Evolutionary conservation across 2,797 vertebrate genomes (phyloP), one percentile per base, ranked within the genome.

Genomic region (Hippoglossus hippoglossus): DNA sequence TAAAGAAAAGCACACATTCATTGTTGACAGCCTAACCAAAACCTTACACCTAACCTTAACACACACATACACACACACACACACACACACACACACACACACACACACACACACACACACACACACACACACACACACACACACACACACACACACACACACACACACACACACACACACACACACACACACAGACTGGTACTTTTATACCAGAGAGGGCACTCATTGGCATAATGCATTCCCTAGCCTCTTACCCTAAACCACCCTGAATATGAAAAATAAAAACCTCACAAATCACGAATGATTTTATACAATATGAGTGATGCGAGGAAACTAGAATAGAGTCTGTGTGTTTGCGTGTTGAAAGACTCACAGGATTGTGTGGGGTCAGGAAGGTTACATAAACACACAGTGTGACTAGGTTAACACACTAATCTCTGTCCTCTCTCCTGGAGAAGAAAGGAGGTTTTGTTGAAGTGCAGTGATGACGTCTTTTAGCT

Each of bases 361-460:
- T 25, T 69, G 66, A 80, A 81, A 69, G 60, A 77, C 53, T 78
- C 57, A 39, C 66, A 80, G n/a, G 36, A 81, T 84, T 79, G 62
- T 53, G 63, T 22, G 82, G 82, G 82, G 81, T 89, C 80, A 79
- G 13, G 86, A 83, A 79, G 84, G 89, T 90, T 90, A 89, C 31
- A 73, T 54, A 87, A 90, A 91, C 87, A 86, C 59, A 67, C 67
- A 19, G 62, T 75, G 73, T 31, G 68, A 82, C 70, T 53, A 81
- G 70, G 86, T 84, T 84, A 89, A 91, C 82, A 70, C 77, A 71
- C 85, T 87, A 77, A 91, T 91, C 85, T 82, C 81, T 84, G 82
- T 87, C 71, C 70, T 86, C 78, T 69, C 62, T 79, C 72, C 72
- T 59, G 65, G 63, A 90, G 77, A 88, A 90, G 82, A 93, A 90